A percentile compares a stretch with the other conserved stretches of the same genome.
phyloP scores from a whole-genome alignment of 2,888 invertebrate genomes.

The Coleophora flavipennella region DNA sequence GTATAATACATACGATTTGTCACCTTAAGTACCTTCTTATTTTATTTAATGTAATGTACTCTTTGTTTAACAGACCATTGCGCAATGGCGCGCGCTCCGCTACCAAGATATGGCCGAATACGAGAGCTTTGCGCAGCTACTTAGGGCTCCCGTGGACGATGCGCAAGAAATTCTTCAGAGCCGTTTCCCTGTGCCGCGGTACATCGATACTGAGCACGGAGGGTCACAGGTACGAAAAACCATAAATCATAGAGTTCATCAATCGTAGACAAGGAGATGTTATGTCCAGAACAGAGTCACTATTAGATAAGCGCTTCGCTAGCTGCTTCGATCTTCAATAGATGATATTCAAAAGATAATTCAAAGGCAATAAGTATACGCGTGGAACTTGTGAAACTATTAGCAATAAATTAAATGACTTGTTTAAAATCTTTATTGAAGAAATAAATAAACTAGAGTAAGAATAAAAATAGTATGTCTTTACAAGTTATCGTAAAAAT shows the following conservation, averaged over 20 bases:
- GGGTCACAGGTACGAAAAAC: constrained; percentile 83
- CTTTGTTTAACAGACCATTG: constrained; percentile 82
- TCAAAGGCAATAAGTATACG: too few species aligned
- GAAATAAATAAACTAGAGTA: background rate
- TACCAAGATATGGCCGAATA: constrained; percentile 99
- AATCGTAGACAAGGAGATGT: too few species aligned
- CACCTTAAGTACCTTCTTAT: too few species aligned
- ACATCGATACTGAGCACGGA: constrained; percentile 99
- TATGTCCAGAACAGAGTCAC: too few species aligned
- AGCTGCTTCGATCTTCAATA: too few species aligned
- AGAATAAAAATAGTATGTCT: constrained; percentile 6
- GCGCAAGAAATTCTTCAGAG: constrained; percentile 97
- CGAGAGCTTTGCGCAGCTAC: constrained; percentile 95
- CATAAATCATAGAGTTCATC: too few species aligned
- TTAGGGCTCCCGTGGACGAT: constrained; percentile 97
- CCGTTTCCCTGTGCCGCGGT: constrained; percentile 98
- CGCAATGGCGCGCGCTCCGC: constrained; percentile 95
- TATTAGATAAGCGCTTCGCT: too few species aligned
- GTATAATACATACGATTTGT: too few species aligned
- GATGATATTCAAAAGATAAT: too few species aligned
- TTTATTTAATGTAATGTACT: background rate
- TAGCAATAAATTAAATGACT: too few species aligned
- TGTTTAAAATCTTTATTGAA: too few species aligned
- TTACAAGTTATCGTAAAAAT: constrained; percentile 7
- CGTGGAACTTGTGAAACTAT: too few species aligned